Evolutionary conservation across 2,888 invertebrate species (phyloP), one percentile per base, ranked within the genome.

Genomic region (Drosophila bunnanda): DNA sequence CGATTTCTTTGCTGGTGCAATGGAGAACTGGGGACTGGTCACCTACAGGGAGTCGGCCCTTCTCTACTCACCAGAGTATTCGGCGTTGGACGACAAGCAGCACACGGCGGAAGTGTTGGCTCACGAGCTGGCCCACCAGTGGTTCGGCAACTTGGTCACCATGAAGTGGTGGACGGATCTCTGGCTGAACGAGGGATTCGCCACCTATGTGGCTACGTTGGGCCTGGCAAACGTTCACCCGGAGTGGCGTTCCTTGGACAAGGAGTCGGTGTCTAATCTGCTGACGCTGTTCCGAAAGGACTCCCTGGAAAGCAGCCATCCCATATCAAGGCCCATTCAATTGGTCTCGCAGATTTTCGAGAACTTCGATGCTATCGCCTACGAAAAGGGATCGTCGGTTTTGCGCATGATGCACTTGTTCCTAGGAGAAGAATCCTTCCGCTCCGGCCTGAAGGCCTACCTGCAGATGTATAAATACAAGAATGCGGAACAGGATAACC

Each of bases 381-480:
- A 97, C 92, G 94, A 94, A 69, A 97, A 97, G 92, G 97, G 97
- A 0, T 95, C 97, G 0, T 94, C 95, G 0, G 94, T 99, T 46
- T 95, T 99, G 68, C 94, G 98, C 28, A 99, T 98, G 98, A 97
- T 98, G 96, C 95, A 95, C 79, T 94, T 95, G 88, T 96, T 97
- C 92, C 94, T 98, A 15, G 98, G 98, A 0, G 95, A 96, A 52
- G 93, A 94, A 0, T 93, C 95, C n/a, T 96, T 97, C 90, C 93
- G 94, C 0, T 58, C 67, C 0, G 96, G 96, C 2, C 93, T 96
- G 2, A 94, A 94, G 53, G 94, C 93, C 62, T 96, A 96, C 90
- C 92, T 97, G 9, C 89, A 92, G 1, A 93, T 93, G 44, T 94
- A 95, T 82, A 94, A 94, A 34, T 97, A 95, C 91, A 88, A 90